Base-by-base conservation (phyloP, 2,113 vertebrate species). In the Mola mola region DNA sequence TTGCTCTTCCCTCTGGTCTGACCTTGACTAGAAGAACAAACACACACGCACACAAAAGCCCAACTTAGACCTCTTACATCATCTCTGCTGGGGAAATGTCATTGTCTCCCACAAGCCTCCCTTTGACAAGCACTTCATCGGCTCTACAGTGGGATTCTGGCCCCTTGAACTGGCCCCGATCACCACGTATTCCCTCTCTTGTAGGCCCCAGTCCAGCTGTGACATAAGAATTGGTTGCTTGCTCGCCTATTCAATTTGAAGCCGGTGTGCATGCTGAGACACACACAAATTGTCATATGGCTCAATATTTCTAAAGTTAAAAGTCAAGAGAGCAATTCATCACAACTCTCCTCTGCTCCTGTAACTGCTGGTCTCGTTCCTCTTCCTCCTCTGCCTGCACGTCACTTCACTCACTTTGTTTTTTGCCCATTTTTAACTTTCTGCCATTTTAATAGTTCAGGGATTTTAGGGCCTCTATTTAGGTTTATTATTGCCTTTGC, bases 1-100 rank as follows among this genome's bases (percentile, higher is more conserved):
- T 84, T 68, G 84, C 52, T 80, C 81, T 82, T 87, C 53, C 49
- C 78, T 67, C 79, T 78, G 78, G 61, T 75, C 79, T 88, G 90
- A 91, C 90, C 90, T 90, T 91, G 83, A 81, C 76, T 84, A 69
- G 68, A 71, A 81, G 65, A 81, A 50, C 58, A 76, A 64, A 75
- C 60, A 71, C 57, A 40, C 62, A 56, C 72, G 38, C 44, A 19
- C 61, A 57, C 55, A 68, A 24, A 66, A 63, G 59, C 62, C 78
- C 63, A 67, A 33, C 42, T 73, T 83, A 62, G 89, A 78, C 72
- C 78, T 82, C 64, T 86, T 79, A 75, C 81, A 81, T 53, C 86
- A 84, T 81, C 78, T 55, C 33, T 66, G 59, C 67, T 72, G 16
- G 26, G 74, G 68, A 79, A 0, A 75, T 73, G 70, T 70, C 66